Percentiles rank a stretch among this genome's conserved stretches.
phyloP scores from a whole-genome alignment of 1,140 invertebrate species.

The Lasaia peninsularis region DNA sequence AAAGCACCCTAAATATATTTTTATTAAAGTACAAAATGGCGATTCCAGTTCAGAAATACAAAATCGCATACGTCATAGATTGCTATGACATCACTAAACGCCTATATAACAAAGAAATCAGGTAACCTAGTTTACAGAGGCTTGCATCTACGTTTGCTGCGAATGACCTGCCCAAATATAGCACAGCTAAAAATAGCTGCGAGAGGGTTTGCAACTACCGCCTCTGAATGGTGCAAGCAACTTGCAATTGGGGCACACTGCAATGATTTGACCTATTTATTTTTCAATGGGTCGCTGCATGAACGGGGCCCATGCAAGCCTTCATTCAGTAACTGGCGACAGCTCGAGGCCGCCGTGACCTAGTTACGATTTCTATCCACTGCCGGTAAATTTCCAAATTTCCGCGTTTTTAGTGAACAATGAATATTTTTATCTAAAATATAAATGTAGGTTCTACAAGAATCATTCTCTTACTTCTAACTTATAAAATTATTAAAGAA shows the following conservation, averaged over 20 bases:
- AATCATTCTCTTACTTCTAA: not conserved
- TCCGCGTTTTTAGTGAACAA: conserved; percentile 14
- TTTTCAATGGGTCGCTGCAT: conserved; percentile 70
- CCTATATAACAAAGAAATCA: conserved; percentile 68
- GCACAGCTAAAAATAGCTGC: conserved; percentile 67
- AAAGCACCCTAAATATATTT: no score
- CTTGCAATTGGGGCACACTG: conserved; percentile 64
- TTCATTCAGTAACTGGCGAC: conserved; percentile 70
- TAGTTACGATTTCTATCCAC: conserved; percentile 36
- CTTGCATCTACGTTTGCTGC: conserved; percentile 54
- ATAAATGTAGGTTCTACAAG: not conserved
- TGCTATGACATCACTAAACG: conserved; percentile 57
- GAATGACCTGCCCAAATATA: conserved; percentile 75
- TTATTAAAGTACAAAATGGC: conserved; percentile 3
- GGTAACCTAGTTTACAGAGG: conserved; percentile 72
- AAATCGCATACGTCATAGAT: conserved; percentile 50
- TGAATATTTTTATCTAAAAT: not conserved
- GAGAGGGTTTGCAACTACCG: conserved; percentile 37
- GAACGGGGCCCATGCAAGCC: conserved; percentile 63
- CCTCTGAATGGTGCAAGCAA: conserved; percentile 60
- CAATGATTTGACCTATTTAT: conserved; percentile 75
- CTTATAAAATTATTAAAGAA: conserved; percentile 17
- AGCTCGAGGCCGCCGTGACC: conserved; percentile 59
- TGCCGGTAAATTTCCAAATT: conserved; percentile 27
- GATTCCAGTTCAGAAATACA: conserved; percentile 26